phyloP scores from a whole-genome alignment of 2,113 vertebrate species.

The Noctilio leporinus region DNA sequence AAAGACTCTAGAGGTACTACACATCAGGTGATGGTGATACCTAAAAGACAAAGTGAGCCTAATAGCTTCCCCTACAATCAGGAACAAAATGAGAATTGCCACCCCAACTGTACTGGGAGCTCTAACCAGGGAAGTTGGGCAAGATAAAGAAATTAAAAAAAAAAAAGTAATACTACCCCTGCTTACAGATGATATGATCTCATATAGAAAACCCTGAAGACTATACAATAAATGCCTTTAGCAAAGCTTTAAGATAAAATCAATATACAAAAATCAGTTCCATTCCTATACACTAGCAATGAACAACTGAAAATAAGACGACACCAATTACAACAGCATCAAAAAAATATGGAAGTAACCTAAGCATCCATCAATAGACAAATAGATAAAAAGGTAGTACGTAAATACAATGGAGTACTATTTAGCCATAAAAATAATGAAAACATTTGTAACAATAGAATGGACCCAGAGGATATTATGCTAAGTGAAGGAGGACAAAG shows the following conservation, averaged over 20 bases:
- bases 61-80: neutral
- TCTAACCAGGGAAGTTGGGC: neutral
- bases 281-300: neutral
- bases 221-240: neutral
- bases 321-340: neutral
- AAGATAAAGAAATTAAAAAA: neutral
- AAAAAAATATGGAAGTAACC: neutral
- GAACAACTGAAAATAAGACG: neutral
- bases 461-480: neutral
- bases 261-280: neutral
- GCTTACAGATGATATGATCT: neutral
- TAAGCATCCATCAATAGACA: neutral
- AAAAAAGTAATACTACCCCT: neutral
- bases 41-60: neutral
- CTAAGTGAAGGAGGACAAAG: neutral
- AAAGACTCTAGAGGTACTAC: neutral
- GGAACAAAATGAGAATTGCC: neutral
- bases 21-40: neutral
- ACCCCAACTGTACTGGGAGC: neutral
- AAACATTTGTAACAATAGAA: neutral
- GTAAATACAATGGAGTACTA: neutral
- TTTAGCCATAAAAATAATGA: neutral
- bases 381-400: neutral
- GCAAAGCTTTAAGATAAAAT: neutral
- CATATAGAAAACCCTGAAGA: neutral